These are phyloP conservation scores for Ctena decussata DNA, from an alignment of 2,888 invertebrate genomes.

Conservation along the genomic window DNA sequence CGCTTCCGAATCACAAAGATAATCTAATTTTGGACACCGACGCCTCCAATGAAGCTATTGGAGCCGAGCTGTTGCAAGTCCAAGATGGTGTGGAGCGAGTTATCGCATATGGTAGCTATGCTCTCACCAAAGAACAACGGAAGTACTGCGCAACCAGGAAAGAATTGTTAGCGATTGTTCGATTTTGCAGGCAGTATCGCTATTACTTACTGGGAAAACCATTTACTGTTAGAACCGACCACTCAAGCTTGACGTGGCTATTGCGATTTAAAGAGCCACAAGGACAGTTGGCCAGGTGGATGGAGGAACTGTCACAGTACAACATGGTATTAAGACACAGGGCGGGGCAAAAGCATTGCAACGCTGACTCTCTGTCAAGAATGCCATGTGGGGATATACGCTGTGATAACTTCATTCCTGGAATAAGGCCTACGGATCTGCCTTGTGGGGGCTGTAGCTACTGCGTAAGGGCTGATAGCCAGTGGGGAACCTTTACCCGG, in stretches of 20 bases:
- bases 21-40: conserved; percentile 43
- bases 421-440: conserved; percentile 2
- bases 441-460: conserved; percentile 23
- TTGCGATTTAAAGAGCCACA: conserved; percentile 2
- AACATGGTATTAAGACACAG: conserved; percentile 10
- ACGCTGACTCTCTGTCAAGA: conserved; percentile 15
- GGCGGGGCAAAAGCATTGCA: neutral
- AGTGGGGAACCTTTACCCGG: conserved; percentile 25
- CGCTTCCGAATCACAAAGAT: conserved; percentile 29
- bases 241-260: conserved; percentile 22
- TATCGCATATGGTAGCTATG: conserved; percentile 23
- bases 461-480: conserved; percentile 22
- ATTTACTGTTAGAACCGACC: conserved; percentile 23
- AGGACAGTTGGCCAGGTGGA: conserved; percentile 31
- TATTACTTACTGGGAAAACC: conserved; percentile 19
- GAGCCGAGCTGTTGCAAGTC: conserved; percentile 27
- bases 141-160: conserved; percentile 20
- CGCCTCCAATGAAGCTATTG: conserved; percentile 43
- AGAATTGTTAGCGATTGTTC: conserved; percentile 8
- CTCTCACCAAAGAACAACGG: conserved; percentile 17
- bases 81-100: conserved; percentile 23
- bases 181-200: conserved; percentile 1
- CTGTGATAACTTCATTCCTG: neutral
- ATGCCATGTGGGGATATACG: too few relatives aligned
- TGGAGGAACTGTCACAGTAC: conserved; percentile 26